Base-by-base conservation (phyloP, 2,888 invertebrate genomes). In the Macrophya alboannulata region DNA sequence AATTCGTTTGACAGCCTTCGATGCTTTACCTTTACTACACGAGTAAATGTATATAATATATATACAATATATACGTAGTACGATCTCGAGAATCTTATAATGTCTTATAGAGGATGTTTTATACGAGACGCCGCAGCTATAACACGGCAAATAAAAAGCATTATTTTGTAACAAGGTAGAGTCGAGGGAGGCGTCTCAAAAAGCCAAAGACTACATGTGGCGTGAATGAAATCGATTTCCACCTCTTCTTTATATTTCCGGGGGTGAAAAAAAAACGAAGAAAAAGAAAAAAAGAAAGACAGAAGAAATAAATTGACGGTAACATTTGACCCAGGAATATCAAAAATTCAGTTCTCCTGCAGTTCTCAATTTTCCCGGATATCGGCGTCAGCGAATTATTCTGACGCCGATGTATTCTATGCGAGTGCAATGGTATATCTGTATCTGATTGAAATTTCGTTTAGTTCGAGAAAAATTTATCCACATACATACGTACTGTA, bases 1-100 rank as follows among this genome's bases (percentile, higher is more conserved):
- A 81, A 81, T 81, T 81, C 81, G 59, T 43, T 81, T 40, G 59
- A 81, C 59, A 59, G 81, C 62, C 40, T 74, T 45, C 72, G 43
- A 74, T 74, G 45, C 21, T 45, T 74, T 45, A 21, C 45, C 72
- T 74, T 74, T 74, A 21, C 25, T 74, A 74, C n/a, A 43, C 17
- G 43, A 45, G 43, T 45, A 8, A 21, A 31, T 17, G 43, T 43
- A 43, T 43, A 37, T 74, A 74, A 31, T 31, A 31, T 31, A 31
- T 31, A 31, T 3, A 31, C 31, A 31, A 31, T 31, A 48, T 31
- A 31, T 31, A 31, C 3, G 31, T 31, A 31, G 31, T 37, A 74
- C 72, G 45, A 40, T 37, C 55, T 31, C 17, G 51, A n/a, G 55
- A 31, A 37, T 77, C 55, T 77, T 31, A 15, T 77, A 51, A 77